phyloP scores from a whole-genome alignment of 92 coral and sea anemone species.

The Blastomussa wellsi region DNA sequence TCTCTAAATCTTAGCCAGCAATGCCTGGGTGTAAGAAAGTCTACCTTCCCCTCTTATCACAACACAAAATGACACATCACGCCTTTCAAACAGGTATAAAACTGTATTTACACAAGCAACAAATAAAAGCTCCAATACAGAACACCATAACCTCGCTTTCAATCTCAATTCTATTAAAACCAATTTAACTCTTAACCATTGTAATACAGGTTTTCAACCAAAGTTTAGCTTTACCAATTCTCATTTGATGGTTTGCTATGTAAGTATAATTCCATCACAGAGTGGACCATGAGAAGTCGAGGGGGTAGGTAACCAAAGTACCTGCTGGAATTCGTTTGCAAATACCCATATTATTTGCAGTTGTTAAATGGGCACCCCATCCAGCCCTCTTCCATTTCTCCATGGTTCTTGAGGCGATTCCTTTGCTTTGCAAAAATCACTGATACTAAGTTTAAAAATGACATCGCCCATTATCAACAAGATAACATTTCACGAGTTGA shows the following conservation, averaged over 20 bases:
- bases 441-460: not conserved
- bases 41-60: not conserved
- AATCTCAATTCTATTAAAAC: not conserved
- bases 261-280: not conserved
- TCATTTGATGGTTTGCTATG: not conserved
- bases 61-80: slow-evolving; percentile 1
- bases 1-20: too few relatives aligned
- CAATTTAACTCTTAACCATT: not conserved
- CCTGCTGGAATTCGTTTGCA: too few relatives aligned
- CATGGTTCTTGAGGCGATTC: not conserved
- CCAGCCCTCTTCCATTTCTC: not conserved
- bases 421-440: not conserved
- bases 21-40: not conserved
- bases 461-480: not conserved
- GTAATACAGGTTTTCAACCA: not conserved
- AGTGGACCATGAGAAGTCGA: not conserved
- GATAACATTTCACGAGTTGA: not conserved
- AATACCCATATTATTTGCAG: too few relatives aligned
- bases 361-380: not conserved
- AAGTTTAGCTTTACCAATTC: not conserved
- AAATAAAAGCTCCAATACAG: not conserved
- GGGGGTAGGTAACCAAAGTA: not conserved
- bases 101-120: slow-evolving; percentile 12
- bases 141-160: not conserved
- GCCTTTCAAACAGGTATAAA: not conserved